These are phyloP conservation scores for Hirtodrosophila confusa DNA, from an alignment of 2,888 invertebrate genomes.

Conservation along the genomic window DNA sequence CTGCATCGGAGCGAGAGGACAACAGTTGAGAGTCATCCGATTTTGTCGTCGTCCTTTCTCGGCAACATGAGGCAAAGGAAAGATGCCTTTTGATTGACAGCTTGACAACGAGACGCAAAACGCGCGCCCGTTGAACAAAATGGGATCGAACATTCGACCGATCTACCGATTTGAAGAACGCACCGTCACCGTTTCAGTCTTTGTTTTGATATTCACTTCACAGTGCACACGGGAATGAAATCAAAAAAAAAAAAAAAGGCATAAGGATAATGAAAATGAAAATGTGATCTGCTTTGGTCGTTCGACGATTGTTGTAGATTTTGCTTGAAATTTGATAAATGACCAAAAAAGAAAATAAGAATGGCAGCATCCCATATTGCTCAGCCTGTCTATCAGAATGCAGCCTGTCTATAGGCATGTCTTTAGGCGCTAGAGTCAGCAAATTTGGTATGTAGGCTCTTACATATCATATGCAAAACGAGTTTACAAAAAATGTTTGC, in stretches of 20 bases:
- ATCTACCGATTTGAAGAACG: constrained; percentile 37
- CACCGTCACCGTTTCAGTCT: constrained; percentile 48
- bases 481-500: too few relatives aligned
- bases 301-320: constrained; percentile 46
- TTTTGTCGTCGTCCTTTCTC: background rate
- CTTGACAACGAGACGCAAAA: constrained; percentile 58
- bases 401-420: too few relatives aligned
- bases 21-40: constrained; percentile 1
- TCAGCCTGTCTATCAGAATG: too few relatives aligned
- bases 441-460: too few relatives aligned
- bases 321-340: constrained; percentile 78
- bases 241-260: constrained; percentile 2
- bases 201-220: constrained; percentile 76
- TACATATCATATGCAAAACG: too few relatives aligned
- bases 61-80: constrained; percentile 51
- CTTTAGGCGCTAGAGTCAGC: too few relatives aligned
- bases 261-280: constrained; percentile 8
- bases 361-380: constrained; percentile 21
- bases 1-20: background rate
- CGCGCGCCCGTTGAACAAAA: constrained; percentile 63
- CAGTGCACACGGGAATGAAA: constrained; percentile 34
- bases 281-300: constrained; percentile 70
- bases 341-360: constrained; percentile 38
- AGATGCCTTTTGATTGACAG: constrained; percentile 71
- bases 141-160: constrained; percentile 27